These are phyloP conservation scores for Eospalax fontanierii DNA, from an alignment of 2,797 vertebrate species.

Conservation along the genomic window DNA sequence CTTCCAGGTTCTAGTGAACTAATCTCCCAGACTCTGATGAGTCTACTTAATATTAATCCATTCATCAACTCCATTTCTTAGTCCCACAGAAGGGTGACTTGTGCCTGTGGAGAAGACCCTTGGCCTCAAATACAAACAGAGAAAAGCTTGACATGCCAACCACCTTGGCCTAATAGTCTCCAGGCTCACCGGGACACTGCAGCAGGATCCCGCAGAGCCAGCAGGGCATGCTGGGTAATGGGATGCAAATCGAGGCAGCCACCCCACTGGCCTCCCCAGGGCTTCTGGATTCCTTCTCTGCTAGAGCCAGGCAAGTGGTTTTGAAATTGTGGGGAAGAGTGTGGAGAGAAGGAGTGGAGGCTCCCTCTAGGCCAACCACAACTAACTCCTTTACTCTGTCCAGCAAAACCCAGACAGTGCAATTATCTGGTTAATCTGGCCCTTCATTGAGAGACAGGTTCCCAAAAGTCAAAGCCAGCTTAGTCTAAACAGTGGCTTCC, in stretches of 20 bases:
- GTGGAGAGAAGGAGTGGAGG: constrained; percentile 60
- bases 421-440: constrained; percentile 78
- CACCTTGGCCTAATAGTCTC: not conserved
- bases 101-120: constrained; percentile 54
- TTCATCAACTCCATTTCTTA: constrained; percentile 8
- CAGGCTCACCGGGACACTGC: not conserved
- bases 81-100: constrained; percentile 42
- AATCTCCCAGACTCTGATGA: constrained; percentile 21
- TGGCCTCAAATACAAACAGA: constrained; percentile 71
- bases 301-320: constrained; percentile 31
- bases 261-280: constrained; percentile 42
- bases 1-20: not conserved
- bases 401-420: constrained; percentile 78
- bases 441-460: constrained; percentile 69
- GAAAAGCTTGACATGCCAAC: constrained; percentile 17
- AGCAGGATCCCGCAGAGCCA: constrained; percentile 10
- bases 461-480: constrained; percentile 62
- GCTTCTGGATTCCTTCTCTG: constrained; percentile 61
- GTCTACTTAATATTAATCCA: constrained; percentile 67
- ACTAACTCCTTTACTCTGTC: constrained; percentile 69
- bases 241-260: constrained; percentile 48
- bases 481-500: constrained; percentile 82
- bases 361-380: constrained; percentile 77
- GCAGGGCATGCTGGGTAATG: constrained; percentile 65
- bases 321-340: constrained; percentile 47